These are phyloP conservation scores for Mus spretus DNA, from an alignment of 2,797 vertebrate genomes.

Conservation along the genomic window DNA sequence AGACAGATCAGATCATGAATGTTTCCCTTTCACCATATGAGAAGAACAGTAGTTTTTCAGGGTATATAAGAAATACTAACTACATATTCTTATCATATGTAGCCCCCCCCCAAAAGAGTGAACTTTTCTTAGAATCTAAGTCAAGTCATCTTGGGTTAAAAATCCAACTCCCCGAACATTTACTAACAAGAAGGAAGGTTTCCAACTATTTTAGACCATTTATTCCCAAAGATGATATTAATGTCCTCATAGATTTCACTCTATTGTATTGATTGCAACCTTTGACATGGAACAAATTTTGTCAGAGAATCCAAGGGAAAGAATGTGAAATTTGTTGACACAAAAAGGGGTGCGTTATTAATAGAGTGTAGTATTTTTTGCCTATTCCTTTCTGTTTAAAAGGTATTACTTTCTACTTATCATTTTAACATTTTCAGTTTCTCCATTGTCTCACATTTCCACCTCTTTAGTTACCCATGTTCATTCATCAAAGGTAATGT, in stretches of 20 bases:
- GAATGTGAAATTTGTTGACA: slow-evolving; percentile 67
- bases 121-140: slow-evolving; percentile 52
- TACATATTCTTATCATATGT: not conserved
- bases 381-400: slow-evolving; percentile 40
- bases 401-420: slow-evolving; percentile 44
- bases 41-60: slow-evolving; percentile 4
- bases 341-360: not conserved
- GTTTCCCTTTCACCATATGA: not conserved
- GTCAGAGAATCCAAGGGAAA: slow-evolving; percentile 37
- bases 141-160: slow-evolving; percentile 22
- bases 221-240: slow-evolving; percentile 63
- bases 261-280: not conserved
- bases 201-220: slow-evolving; percentile 62
- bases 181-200: slow-evolving; percentile 18
- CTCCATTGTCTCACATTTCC: not conserved
- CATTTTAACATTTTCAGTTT: slow-evolving; percentile 18
- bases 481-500: slow-evolving; percentile 41
- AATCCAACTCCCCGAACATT: slow-evolving; percentile 53
- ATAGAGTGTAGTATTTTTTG: slow-evolving; percentile 17
- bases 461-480: slow-evolving; percentile 31
- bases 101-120: not conserved
- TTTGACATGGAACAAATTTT: slow-evolving; percentile 47
- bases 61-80: slow-evolving; percentile 26
- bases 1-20: slow-evolving; percentile 33
- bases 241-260: slow-evolving; percentile 68